Evolutionary conservation across 1,140 invertebrate genomes (phyloP), one percentile per base, ranked within the genome.

Genomic region (Ceratoteleas bidentatus): DNA sequence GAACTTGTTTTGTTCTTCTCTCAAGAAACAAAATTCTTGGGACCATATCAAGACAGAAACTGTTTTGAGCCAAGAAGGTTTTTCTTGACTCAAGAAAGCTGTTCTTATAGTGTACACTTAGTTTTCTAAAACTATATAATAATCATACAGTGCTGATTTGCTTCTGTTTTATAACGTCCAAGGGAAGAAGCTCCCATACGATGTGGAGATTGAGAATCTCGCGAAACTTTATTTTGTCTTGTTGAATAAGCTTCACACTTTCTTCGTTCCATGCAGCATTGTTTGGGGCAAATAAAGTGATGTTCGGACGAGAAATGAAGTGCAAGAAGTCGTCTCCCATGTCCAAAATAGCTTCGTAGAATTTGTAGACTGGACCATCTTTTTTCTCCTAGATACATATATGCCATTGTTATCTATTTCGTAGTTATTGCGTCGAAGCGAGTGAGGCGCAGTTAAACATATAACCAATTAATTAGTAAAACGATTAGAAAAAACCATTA

Each of bases 131-230:
- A n/a, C n/a, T n/a, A n/a, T n/a, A n/a, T n/a, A n/a, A n/a, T n/a
- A 40, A 52, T 62, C 75, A 72, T 66, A 84, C 70, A 7, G 62
- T 49, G 87, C 90, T 92, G 83, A 96, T 96, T 93, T 95, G 93
- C 78, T 93, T 94, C 54, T 94, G 91, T 24, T 94, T 93, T 66
- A 97, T 96, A 45, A 94, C 93, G 45, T 97, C 95, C 45, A 96
- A 90, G 3, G 96, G 95, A 38, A 98, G 90, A 73, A 94, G 92
- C 64, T 96, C 93, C 69, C 93, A 93, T 13, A 94, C 94, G 52
- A 97, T 94, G 89, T 98, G 97, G 79, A 98, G 93, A 78, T 95
- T 94, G 11, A 98, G 88, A 76, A 98, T 95, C 74, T 97, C 95
- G 54, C 91, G 92, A 36, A 85, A 73, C 76, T 93, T 93, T 66